Evolutionary conservation across 2,113 vertebrate genomes (phyloP).

Genomic region (Prietella phreatophila): DNA sequence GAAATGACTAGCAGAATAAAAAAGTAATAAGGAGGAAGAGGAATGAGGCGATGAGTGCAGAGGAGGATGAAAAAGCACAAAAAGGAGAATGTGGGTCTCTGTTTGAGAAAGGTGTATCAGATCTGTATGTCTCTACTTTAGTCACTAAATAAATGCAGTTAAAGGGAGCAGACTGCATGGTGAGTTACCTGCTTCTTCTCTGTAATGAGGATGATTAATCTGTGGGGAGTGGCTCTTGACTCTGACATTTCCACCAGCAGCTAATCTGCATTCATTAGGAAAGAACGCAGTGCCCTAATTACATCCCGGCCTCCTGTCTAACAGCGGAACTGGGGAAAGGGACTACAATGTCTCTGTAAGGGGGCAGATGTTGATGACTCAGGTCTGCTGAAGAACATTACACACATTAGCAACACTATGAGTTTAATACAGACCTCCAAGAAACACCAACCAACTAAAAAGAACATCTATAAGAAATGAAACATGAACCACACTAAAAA

Average conservation of each 20-base stretch:
- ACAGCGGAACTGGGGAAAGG: neutral
- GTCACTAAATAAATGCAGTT: neutral
- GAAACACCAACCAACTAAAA: neutral
- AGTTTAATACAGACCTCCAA: neutral
- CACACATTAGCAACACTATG: neutral
- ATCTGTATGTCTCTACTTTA: neutral
- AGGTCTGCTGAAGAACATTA: constrained; percentile 6
- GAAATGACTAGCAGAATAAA: no score
- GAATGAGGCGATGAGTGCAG: no score
- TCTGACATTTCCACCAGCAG: constrained; percentile 34
- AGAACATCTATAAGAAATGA: neutral
- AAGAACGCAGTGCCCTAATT: constrained; percentile 16
- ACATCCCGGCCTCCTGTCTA: constrained; percentile 20
- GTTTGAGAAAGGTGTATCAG: no score
- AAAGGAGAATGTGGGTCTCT: no score
- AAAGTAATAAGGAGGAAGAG: no score
- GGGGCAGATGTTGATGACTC: constrained; percentile 5
- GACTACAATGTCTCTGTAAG: constrained; percentile 7
- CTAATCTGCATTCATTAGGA: constrained; percentile 43
- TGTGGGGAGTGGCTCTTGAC: constrained; percentile 36
- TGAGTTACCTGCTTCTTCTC: neutral
- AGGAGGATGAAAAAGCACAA: no score
- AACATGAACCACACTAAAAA: neutral
- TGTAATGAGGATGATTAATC: constrained; percentile 38
- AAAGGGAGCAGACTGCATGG: neutral